These are phyloP conservation scores for Hippocampus kuda DNA, from an alignment of 2,797 vertebrate species.

Conservation along the genomic window DNA sequence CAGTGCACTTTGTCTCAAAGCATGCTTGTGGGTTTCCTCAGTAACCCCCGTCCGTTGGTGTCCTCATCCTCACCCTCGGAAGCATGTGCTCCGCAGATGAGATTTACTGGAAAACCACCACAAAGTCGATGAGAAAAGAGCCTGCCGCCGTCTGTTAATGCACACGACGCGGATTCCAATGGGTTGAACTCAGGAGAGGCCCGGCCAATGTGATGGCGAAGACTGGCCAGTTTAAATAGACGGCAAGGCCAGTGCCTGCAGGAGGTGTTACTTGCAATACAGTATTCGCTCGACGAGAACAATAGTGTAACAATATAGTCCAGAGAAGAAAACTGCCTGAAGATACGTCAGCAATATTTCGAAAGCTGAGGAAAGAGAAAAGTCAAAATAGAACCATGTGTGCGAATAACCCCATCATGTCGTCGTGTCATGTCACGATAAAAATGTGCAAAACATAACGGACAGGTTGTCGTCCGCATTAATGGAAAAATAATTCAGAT, in stretches of 20 bases:
- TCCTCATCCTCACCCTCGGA: slow-evolving; percentile 50
- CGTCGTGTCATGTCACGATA: not conserved
- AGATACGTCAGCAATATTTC: not conserved
- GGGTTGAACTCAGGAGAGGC: slow-evolving; percentile 22
- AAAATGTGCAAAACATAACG: not conserved
- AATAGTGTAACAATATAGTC: not conserved
- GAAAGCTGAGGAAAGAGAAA: not conserved
- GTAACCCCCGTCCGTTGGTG: slow-evolving; percentile 22
- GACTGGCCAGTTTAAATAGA: slow-evolving; percentile 21
- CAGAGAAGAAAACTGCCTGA: not conserved
- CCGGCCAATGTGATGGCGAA: slow-evolving; percentile 25
- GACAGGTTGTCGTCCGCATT: not conserved
- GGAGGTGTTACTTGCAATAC: slow-evolving; percentile 2
- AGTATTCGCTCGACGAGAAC: not conserved
- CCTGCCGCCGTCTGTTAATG: slow-evolving; percentile 16
- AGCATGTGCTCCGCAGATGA: slow-evolving; percentile 57
- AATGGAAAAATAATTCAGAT: not conserved
- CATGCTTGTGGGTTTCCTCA: slow-evolving; percentile 20
- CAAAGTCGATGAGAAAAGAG: slow-evolving; percentile 43
- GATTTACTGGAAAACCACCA: slow-evolving; percentile 53
- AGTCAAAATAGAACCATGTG: not conserved
- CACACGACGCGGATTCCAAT: slow-evolving; percentile 13
- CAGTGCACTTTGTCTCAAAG: slow-evolving; percentile 15
- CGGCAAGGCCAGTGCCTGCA: slow-evolving; percentile 19
- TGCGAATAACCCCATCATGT: not conserved